A percentile compares a stretch with the other conserved stretches of the same genome.
These are phyloP conservation scores for Nymphicus hollandicus DNA, from an alignment of 2,113 vertebrate genomes.

Conservation along the genomic window DNA sequence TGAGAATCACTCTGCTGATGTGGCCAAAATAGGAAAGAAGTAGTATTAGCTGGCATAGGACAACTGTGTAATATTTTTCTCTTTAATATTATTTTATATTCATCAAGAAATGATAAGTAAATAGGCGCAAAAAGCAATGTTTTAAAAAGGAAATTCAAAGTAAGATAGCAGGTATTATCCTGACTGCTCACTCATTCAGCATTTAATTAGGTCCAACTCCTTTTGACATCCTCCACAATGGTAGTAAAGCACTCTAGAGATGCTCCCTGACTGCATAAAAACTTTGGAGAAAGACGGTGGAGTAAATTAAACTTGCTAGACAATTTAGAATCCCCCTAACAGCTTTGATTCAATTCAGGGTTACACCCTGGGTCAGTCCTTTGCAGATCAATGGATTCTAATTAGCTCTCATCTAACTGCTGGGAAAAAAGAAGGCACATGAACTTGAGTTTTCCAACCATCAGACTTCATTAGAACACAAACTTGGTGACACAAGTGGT, in stretches of 20 bases:
- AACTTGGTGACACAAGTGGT: neutral
- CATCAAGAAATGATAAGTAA: neutral
- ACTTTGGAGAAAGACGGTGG: neutral
- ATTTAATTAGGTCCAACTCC: neutral
- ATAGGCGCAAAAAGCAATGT: neutral
- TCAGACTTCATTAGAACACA: slow-evolving; percentile 7
- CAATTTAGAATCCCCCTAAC: neutral
- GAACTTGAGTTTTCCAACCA: neutral
- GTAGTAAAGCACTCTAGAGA: neutral
- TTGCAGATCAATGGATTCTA: slow-evolving; percentile 36
- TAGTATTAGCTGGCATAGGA: neutral
- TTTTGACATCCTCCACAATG: neutral
- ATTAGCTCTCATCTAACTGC: slow-evolving; percentile 41
- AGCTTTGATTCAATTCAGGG: slow-evolving; percentile 1
- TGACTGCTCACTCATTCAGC: neutral
- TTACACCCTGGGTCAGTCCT: slow-evolving; percentile 20
- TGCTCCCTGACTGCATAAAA: neutral
- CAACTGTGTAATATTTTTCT: neutral
- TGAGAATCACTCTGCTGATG: neutral
- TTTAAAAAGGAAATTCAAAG: neutral
- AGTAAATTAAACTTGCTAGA: slow-evolving; percentile 34
- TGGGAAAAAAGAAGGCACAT: neutral
- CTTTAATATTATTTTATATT: neutral
- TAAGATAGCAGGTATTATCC: neutral
- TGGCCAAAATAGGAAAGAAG: neutral